A percentile compares a stretch with the other conserved stretches of the same genome.
Conservation (phyloP, 2,888 invertebrate species). For the Noctua janthe region DNA sequence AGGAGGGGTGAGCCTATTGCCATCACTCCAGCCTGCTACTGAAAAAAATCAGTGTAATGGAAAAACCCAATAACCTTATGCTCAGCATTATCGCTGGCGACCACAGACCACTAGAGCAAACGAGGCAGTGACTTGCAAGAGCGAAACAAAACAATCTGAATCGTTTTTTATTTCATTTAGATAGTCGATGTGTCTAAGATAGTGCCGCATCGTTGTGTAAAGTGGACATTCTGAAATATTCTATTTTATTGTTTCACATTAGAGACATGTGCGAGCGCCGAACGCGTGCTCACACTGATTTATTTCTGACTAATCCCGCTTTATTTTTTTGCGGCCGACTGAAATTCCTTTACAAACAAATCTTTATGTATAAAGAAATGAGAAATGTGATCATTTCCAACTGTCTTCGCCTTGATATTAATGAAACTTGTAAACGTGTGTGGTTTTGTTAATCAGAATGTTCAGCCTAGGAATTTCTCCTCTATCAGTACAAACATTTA, state of each 20-base stretch:
- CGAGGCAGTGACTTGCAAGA: background rate
- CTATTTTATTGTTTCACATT: conserved; percentile 34
- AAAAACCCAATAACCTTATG: background rate
- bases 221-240: conserved; percentile 45
- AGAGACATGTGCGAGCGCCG: conserved; percentile 37
- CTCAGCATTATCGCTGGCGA: background rate
- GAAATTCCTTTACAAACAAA: conserved; percentile 46
- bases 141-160: background rate
- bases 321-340: conserved; percentile 49
- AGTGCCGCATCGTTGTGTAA: conserved; percentile 1
- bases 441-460: conserved; percentile 32
- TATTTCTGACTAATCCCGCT: conserved; percentile 64
- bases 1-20: background rate
- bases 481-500: background rate
- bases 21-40: background rate
- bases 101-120: background rate
- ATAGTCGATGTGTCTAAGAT: background rate
- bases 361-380: conserved; percentile 44
- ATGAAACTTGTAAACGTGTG: conserved; percentile 23
- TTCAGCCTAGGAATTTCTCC: background rate
- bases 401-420: conserved; percentile 24
- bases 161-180: background rate
- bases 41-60: background rate
- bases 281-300: conserved; percentile 58
- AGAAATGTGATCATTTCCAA: conserved; percentile 33